phyloP scores from a whole-genome alignment of 2,888 invertebrate genomes.

The Eupithecia exiguata region DNA sequence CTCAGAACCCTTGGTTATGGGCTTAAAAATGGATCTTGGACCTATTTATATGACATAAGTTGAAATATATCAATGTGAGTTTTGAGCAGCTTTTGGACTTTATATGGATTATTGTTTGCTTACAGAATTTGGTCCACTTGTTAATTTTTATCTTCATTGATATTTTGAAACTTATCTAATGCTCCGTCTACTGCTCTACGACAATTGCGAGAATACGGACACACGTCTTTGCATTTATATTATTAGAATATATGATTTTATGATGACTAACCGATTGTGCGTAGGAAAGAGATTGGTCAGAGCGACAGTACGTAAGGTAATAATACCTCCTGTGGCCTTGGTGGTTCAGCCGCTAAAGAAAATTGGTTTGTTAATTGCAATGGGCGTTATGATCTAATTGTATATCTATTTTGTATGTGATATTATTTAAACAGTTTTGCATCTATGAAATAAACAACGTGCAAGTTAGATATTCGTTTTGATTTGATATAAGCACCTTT shows the following conservation, averaged over 20 bases:
- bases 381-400: slow-evolving; percentile 50
- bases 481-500: neutral
- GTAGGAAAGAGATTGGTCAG: slow-evolving; percentile 53
- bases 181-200: slow-evolving; percentile 6
- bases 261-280: slow-evolving; percentile 54
- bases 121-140: neutral
- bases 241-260: slow-evolving; percentile 48
- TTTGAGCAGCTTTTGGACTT: neutral
- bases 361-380: slow-evolving; percentile 55
- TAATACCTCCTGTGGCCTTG: slow-evolving; percentile 54
- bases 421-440: slow-evolving; percentile 44
- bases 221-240: slow-evolving; percentile 62
- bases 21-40: neutral
- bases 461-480: slow-evolving; percentile 31
- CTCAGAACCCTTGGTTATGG: slow-evolving; percentile 40
- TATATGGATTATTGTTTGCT: neutral
- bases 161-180: neutral
- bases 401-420: slow-evolving; percentile 39
- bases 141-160: neutral
- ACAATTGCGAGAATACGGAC: slow-evolving; percentile 47
- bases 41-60: neutral
- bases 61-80: neutral
- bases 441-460: slow-evolving; percentile 51
- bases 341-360: slow-evolving; percentile 52
- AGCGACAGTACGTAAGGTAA: slow-evolving; percentile 14